Conservation (phyloP, 2,113 vertebrate species). For the Pachyramphus minor region DNA sequence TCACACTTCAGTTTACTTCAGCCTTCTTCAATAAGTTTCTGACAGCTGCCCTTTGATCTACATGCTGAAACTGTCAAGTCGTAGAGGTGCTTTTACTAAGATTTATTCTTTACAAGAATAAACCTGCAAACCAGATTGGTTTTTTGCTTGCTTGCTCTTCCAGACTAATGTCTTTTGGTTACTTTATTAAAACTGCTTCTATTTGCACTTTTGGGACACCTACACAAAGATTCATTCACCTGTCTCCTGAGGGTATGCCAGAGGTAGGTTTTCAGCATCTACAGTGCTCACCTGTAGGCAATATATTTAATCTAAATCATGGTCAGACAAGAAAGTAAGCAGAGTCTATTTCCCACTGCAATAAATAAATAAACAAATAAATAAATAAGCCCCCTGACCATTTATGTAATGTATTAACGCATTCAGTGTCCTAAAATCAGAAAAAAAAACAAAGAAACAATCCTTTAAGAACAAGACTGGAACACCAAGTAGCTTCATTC, state of each 20-base stretch:
- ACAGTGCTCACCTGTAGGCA: background rate
- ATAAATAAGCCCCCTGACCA: background rate
- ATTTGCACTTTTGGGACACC: background rate
- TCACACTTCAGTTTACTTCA: background rate
- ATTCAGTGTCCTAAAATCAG: background rate
- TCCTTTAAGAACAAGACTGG: background rate
- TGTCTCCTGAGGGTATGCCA: background rate
- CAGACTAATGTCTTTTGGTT: background rate
- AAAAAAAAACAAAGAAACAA: background rate
- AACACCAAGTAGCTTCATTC: background rate
- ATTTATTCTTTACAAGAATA: background rate
- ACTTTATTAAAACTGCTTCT: background rate
- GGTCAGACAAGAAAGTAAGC: background rate
- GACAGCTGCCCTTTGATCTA: background rate
- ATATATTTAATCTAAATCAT: background rate
- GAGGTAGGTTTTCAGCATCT: background rate
- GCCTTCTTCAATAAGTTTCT: background rate
- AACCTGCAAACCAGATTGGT: accelerated
- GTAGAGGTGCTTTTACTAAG: background rate
- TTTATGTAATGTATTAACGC: background rate
- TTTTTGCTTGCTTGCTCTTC: background rate
- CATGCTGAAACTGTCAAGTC: background rate
- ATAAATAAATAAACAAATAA: background rate
- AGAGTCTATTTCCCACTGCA: background rate
- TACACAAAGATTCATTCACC: background rate